Base-by-base conservation (phyloP, 2,888 invertebrate genomes). In the Rotaria macrura region DNA sequence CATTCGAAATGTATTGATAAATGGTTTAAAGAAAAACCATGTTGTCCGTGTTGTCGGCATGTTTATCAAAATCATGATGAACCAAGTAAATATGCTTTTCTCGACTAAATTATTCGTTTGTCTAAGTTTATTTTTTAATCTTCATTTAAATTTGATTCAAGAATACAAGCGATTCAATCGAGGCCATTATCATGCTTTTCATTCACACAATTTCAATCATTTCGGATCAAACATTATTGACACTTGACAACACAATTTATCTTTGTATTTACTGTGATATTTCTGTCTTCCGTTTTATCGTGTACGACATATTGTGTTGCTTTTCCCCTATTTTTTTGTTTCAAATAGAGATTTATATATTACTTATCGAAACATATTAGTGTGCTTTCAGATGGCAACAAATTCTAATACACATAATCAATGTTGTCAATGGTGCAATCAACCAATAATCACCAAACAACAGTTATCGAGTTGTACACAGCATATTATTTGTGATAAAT, bases 1-100 rank as follows among this genome's bases (percentile, higher is more conserved):
- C 65, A 65, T 65, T 34, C 65, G 20, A 65, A 65, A 65, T 65
- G 65, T 34, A 65, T 65, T 20, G 65, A 65, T 34, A 65, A 65
- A 65, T 65, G 65, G 65, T 65, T 65, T 34, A 65, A 65, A 65
- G 65, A 65, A 65, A 65, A 65, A 65, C 65, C 65, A 65, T 65
- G 65, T 65, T 65, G 65, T 34, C 65, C 65, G 20, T 65, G 65
- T 34, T 65, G 65, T 34, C 65, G 65, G 20, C 65, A 65, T 65
- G 34, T 65, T 34, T 65, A 65, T 65, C 34, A 65, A 20, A 34
- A 34, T 20, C 65, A 65, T 34, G 65, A 65, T 65, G 65, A 65
- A 29, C 65, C 65, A 20, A 65, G 65, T 65, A 65, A 65, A 65
- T 17, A n/a, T n/a, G n/a, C n/a, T n/a, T n/a, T 20, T 17, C 34